Evolutionary conservation across 2,797 vertebrate genomes (phyloP).

Genomic region (Pantherophis alleghaniensis): DNA sequence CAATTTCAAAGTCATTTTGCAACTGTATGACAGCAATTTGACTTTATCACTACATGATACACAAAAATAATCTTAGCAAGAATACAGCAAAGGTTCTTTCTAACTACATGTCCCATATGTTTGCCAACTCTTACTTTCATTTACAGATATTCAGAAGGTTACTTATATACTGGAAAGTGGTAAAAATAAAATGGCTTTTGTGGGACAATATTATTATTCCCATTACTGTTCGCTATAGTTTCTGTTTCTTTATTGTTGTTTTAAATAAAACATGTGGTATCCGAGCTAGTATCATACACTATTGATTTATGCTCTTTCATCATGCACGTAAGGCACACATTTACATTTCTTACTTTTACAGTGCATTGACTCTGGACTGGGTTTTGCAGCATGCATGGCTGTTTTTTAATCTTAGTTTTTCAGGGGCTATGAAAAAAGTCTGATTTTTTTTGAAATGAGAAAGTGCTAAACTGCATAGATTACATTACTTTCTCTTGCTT

Average conservation of each 20-base stretch:
- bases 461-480: conserved; percentile 9
- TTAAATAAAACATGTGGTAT: conserved; percentile 10
- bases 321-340: conserved; percentile 23
- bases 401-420: conserved; percentile 19
- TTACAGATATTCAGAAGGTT: not conserved
- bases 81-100: not conserved
- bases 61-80: not conserved
- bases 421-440: not conserved
- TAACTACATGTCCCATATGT: not conserved
- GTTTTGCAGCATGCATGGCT: not conserved
- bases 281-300: conserved; percentile 23
- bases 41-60: not conserved
- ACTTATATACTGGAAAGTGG: not conserved
- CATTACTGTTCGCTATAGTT: not conserved
- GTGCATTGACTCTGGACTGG: conserved; percentile 10
- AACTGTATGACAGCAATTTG: not conserved
- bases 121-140: not conserved
- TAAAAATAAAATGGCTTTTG: not conserved
- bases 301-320: conserved; percentile 30
- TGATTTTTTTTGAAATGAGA: conserved; percentile 5
- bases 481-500: conserved; percentile 43
- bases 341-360: not conserved
- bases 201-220: not conserved
- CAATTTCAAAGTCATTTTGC: not conserved
- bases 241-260: not conserved